Conservation (phyloP, 2,888 invertebrate genomes). For the Idaea dimidiata region DNA sequence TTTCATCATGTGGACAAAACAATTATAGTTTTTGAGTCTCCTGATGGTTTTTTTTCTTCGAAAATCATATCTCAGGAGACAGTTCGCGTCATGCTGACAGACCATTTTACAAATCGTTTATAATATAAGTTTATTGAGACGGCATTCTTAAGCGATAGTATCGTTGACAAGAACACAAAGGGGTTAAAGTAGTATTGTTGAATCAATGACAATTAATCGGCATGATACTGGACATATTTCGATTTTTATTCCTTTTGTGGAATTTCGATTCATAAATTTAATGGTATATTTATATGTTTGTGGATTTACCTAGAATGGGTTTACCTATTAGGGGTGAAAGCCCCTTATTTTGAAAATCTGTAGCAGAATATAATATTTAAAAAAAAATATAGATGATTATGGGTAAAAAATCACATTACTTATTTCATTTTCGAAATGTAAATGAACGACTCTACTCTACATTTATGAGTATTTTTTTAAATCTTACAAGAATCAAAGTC, state of each 20-base stretch:
- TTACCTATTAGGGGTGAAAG: no score
- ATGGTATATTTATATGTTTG: background rate
- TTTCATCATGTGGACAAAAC: slow-evolving; percentile 72
- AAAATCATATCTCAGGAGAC: slow-evolving; percentile 19
- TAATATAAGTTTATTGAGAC: slow-evolving; percentile 65
- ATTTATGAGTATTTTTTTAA: no score
- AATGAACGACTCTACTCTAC: no score
- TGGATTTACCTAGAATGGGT: background rate
- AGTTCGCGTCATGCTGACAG: slow-evolving; percentile 75
- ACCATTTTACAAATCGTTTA: slow-evolving; percentile 73
- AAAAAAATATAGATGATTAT: no score
- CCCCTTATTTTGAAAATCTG: background rate
- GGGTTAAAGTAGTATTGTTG: slow-evolving; percentile 49
- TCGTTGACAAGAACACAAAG: slow-evolving; percentile 68
- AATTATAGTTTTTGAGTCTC: slow-evolving; percentile 40
- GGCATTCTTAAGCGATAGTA: slow-evolving; percentile 61
- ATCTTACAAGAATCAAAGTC: no score
- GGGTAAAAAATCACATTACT: no score
- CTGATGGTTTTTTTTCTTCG: slow-evolving; percentile 49
- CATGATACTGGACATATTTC: slow-evolving; percentile 42
- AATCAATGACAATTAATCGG: slow-evolving; percentile 60
- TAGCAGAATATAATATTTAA: no score
- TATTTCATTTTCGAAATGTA: no score
- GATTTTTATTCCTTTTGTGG: slow-evolving; percentile 8
- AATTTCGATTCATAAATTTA: background rate